These are phyloP conservation scores for Zosterops hypoxanthus DNA, from an alignment of 2,113 vertebrate species.

Conservation along the genomic window DNA sequence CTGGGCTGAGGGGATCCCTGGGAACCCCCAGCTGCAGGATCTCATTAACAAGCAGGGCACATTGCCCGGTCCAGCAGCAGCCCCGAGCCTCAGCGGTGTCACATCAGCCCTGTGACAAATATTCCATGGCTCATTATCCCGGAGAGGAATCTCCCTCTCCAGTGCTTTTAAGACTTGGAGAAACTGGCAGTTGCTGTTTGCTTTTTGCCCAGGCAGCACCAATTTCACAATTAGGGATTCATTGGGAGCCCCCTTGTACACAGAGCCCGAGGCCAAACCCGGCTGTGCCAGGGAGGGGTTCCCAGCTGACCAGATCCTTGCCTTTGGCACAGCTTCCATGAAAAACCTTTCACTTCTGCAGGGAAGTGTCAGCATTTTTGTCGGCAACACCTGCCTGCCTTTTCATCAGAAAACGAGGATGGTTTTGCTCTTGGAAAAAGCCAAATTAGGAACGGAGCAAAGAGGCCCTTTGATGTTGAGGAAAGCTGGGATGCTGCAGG, in stretches of 20 bases:
- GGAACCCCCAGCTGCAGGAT: background rate
- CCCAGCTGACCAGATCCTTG: background rate
- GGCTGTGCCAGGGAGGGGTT: background rate
- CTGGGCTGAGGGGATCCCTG: background rate
- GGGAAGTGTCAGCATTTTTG: background rate
- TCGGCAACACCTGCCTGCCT: background rate
- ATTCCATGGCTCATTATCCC: constrained; percentile 32
- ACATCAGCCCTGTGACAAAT: constrained; percentile 49
- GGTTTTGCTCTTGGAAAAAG: background rate
- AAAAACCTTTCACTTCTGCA: background rate
- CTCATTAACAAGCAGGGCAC: constrained; percentile 5
- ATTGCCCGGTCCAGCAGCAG: background rate
- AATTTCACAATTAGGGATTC: background rate
- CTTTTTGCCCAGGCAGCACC: background rate
- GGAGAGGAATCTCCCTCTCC: constrained; percentile 23
- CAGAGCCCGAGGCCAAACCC: background rate
- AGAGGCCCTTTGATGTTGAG: background rate
- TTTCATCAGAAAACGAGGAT: background rate
- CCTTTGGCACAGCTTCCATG: background rate
- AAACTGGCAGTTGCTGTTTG: background rate
- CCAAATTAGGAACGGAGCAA: background rate
- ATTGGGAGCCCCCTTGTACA: background rate
- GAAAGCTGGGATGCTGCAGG: background rate
- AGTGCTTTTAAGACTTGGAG: constrained; percentile 6
- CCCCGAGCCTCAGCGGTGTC: background rate